Evolutionary conservation across 2,113 vertebrate genomes (phyloP).

Genomic region (Microtus montanus): DNA sequence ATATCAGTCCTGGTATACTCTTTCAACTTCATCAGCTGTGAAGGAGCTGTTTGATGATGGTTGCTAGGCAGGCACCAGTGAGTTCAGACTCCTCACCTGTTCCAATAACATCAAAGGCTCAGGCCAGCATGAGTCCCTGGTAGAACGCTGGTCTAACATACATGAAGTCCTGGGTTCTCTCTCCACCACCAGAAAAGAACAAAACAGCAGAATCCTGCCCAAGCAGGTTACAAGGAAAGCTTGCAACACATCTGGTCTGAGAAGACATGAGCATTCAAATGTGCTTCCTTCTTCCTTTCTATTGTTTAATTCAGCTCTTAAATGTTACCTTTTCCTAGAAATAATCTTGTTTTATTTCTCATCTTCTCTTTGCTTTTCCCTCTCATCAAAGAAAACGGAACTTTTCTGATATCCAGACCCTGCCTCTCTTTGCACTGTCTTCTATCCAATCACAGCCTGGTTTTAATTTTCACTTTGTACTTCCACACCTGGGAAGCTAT

Average conservation of each 20-base stretch:
- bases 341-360: slow-evolving; percentile 68
- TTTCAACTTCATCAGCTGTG: background rate
- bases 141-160: background rate
- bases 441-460: background rate
- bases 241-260: background rate
- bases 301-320: background rate
- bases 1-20: background rate
- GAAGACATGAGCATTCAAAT: background rate
- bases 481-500: slow-evolving; percentile 31
- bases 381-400: background rate
- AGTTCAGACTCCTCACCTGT: background rate
- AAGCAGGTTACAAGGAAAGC: background rate
- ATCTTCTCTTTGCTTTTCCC: background rate
- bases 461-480: slow-evolving; percentile 78
- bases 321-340: slow-evolving; percentile 53
- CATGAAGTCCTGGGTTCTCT: background rate
- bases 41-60: background rate
- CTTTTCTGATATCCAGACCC: slow-evolving; percentile 64
- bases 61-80: background rate
- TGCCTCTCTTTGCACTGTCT: slow-evolving; percentile 17
- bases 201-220: background rate
- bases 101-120: background rate
- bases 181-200: background rate
- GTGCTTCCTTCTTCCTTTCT: background rate
- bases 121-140: background rate